Conservation (phyloP, 2,797 vertebrate genomes). For the Oophaga sylvatica region DNA sequence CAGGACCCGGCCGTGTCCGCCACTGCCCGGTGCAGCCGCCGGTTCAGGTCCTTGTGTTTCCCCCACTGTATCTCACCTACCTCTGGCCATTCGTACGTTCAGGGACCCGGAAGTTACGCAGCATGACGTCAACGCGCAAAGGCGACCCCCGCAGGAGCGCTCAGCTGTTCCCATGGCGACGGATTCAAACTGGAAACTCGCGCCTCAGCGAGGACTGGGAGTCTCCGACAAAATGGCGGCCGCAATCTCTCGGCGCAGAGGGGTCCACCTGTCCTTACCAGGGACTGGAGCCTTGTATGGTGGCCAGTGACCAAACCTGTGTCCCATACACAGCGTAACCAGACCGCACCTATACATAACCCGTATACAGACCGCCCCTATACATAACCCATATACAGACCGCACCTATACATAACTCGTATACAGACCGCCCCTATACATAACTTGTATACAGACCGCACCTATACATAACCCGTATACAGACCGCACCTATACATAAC, state of each 20-base stretch:
- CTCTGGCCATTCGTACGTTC: conserved; percentile 3
- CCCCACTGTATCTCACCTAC: neutral
- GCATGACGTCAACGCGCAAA: conserved; percentile 20
- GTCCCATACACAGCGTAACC: too few relatives aligned
- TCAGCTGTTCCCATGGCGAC: conserved; percentile 9
- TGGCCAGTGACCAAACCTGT: too few relatives aligned
- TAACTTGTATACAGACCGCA: too few relatives aligned
- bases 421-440: too few relatives aligned
- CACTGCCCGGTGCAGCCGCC: neutral
- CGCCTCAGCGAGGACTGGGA: neutral
- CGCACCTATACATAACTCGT: too few relatives aligned
- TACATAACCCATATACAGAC: too few relatives aligned
- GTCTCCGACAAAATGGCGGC: conserved; percentile 39
- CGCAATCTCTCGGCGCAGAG: neutral
- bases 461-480: too few relatives aligned
- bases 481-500: too few relatives aligned
- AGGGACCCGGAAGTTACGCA: conserved; percentile 17
- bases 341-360: too few relatives aligned
- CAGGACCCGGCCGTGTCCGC: neutral
- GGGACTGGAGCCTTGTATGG: neutral
- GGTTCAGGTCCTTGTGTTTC: neutral
- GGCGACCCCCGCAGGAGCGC: neutral
- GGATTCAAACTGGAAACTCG: neutral
- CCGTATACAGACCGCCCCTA: too few relatives aligned
- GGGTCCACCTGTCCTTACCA: too few relatives aligned